phyloP scores from a whole-genome alignment of 2,888 invertebrate species.

The Melitaea athalia region DNA sequence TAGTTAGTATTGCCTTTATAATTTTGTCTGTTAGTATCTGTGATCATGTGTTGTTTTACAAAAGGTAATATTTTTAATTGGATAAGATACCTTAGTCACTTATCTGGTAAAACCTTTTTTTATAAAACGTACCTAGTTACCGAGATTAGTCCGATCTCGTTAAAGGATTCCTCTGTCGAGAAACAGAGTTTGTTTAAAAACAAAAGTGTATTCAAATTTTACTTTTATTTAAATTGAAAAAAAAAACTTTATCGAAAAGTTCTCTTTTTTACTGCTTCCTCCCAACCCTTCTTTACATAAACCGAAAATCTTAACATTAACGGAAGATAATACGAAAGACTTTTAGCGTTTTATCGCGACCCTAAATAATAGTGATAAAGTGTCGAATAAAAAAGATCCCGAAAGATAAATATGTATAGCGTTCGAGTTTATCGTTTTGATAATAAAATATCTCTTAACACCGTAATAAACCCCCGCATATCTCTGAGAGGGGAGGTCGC shows the following conservation, averaged over 20 bases:
- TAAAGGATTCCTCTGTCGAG: slow-evolving; percentile 7
- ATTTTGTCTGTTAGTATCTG: neutral
- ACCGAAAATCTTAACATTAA: slow-evolving; percentile 40
- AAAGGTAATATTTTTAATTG: too few species aligned
- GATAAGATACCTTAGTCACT: too few species aligned
- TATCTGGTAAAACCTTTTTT: too few species aligned
- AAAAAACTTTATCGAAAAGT: slow-evolving; percentile 28
- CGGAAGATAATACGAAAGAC: slow-evolving; percentile 41
- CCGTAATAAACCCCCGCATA: slow-evolving; percentile 63
- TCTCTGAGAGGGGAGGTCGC: slow-evolving; percentile 52
- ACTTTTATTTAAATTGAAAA: slow-evolving; percentile 23
- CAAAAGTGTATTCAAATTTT: slow-evolving; percentile 20
- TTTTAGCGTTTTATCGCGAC: slow-evolving; percentile 65
- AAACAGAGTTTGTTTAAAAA: slow-evolving; percentile 8
- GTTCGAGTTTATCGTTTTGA: slow-evolving; percentile 65
- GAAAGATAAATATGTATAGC: slow-evolving; percentile 64
- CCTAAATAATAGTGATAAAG: slow-evolving; percentile 77
- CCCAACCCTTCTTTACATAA: slow-evolving; percentile 34
- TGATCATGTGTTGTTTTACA: too few species aligned
- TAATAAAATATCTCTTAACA: slow-evolving; percentile 76
- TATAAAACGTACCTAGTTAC: too few species aligned
- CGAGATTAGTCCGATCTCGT: neutral
- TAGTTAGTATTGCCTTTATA: neutral
- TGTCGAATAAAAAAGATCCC: slow-evolving; percentile 70
- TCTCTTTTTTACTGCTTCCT: slow-evolving; percentile 30